These are phyloP conservation scores for Squalus acanthias DNA, from an alignment of 2,797 vertebrate genomes.

Conservation along the genomic window DNA sequence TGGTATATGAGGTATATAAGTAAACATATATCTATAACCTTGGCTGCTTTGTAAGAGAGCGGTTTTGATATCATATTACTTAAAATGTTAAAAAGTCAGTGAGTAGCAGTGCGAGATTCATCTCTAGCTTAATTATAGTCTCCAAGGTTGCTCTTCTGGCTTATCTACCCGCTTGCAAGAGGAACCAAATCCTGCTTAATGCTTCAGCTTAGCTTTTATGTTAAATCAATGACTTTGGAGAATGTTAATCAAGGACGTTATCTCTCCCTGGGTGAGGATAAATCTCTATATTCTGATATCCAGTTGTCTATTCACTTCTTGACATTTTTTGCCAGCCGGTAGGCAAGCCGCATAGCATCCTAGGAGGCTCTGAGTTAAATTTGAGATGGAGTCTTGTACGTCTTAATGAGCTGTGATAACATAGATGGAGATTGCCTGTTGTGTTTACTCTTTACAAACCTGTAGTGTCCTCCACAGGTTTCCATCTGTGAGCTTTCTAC, in stretches of 20 bases:
- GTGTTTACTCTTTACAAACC: not conserved
- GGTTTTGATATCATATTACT: not conserved
- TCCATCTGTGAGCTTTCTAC: not conserved
- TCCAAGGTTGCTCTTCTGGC: not conserved
- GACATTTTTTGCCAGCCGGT: not conserved
- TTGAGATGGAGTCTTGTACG: not conserved
- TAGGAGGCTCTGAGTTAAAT: not conserved
- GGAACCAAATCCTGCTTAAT: not conserved
- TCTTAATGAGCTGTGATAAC: not conserved
- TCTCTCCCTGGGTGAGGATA: not conserved
- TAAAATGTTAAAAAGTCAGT: not conserved
- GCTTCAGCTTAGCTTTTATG: not conserved
- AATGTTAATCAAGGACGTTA: not conserved
- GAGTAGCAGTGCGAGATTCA: not conserved
- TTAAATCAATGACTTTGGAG: not conserved
- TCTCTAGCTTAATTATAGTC: not conserved
- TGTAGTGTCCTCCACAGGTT: not conserved
- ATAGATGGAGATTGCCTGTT: not conserved
- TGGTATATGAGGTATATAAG: not conserved
- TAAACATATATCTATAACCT: not conserved
- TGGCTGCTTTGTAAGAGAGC: not conserved
- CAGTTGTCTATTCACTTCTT: not conserved
- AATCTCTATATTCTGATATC: not conserved
- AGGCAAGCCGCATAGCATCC: not conserved
- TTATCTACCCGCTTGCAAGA: not conserved